Conservation (phyloP, 2,113 vertebrate species). For the Brachirus orientalis region DNA sequence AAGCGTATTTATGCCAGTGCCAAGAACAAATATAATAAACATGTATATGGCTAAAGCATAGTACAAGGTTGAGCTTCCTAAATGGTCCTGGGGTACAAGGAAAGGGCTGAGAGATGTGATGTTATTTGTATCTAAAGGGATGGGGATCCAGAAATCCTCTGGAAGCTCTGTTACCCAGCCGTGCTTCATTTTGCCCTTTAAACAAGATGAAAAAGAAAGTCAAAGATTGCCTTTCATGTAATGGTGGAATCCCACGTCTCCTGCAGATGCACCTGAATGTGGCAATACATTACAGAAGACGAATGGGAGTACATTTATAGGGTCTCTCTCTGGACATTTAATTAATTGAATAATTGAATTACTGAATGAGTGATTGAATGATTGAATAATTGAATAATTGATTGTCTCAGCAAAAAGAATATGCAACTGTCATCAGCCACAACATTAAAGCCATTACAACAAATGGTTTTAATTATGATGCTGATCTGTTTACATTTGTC, state of each 20-base stretch:
- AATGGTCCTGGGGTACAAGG: constrained; percentile 82
- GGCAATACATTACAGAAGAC: neutral
- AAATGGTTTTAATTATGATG: neutral
- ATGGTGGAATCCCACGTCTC: neutral
- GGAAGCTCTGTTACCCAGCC: constrained; percentile 60
- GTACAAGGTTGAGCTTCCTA: constrained; percentile 66
- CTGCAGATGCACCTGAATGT: neutral
- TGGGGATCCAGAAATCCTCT: constrained; percentile 81
- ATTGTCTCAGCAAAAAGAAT: neutral
- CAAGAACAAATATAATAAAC: constrained; percentile 64
- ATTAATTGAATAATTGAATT: constrained; percentile 12
- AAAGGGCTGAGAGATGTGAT: constrained; percentile 79
- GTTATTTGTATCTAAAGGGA: constrained; percentile 75
- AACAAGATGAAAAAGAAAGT: neutral
- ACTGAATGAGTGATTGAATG: neutral
- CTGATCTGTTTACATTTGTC: neutral
- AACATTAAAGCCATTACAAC: neutral
- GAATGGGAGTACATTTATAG: constrained; percentile 11
- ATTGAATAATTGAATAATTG: neutral
- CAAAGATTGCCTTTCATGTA: neutral
- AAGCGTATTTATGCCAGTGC: constrained; percentile 74
- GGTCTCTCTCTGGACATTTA: neutral
- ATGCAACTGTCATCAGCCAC: no score
- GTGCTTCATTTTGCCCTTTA: constrained; percentile 51
- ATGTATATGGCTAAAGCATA: constrained; percentile 75